A percentile compares a stretch with the other conserved stretches of the same genome.
Conservation (phyloP, 2,113 vertebrate species). For the Mionectes macconnelli region DNA sequence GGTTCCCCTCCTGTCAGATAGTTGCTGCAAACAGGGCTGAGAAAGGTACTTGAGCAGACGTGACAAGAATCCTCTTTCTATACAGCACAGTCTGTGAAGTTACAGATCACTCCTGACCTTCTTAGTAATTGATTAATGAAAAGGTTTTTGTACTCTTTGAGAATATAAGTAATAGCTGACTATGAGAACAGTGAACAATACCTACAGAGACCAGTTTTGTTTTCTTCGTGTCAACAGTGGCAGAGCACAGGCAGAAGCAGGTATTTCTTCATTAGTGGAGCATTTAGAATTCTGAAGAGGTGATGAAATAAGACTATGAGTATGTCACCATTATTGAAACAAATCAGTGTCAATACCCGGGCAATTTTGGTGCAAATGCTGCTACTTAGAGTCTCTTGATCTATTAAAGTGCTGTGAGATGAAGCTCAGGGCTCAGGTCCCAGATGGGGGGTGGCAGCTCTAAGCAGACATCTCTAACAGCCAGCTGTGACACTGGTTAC, state of each 20-base stretch:
- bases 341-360: not conserved
- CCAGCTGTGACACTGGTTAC: not conserved
- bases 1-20: not conserved
- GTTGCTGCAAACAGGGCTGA: not conserved
- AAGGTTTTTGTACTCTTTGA: not conserved
- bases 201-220: not conserved
- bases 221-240: not conserved
- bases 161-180: not conserved
- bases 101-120: not conserved
- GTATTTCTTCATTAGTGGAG: not conserved
- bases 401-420: not conserved
- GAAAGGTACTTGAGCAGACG: not conserved
- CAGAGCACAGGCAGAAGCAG: not conserved
- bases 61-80: not conserved
- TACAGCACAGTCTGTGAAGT: not conserved
- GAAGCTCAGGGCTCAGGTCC: not conserved
- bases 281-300: not conserved
- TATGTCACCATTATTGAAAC: not conserved
- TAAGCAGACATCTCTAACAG: not conserved
- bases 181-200: not conserved
- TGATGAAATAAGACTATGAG: not conserved
- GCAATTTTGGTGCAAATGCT: not conserved
- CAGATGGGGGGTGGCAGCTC: not conserved
- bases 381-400: not conserved
- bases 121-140: not conserved